Conservation (phyloP, 1,140 invertebrate genomes). For the Paracyclopina nana region DNA sequence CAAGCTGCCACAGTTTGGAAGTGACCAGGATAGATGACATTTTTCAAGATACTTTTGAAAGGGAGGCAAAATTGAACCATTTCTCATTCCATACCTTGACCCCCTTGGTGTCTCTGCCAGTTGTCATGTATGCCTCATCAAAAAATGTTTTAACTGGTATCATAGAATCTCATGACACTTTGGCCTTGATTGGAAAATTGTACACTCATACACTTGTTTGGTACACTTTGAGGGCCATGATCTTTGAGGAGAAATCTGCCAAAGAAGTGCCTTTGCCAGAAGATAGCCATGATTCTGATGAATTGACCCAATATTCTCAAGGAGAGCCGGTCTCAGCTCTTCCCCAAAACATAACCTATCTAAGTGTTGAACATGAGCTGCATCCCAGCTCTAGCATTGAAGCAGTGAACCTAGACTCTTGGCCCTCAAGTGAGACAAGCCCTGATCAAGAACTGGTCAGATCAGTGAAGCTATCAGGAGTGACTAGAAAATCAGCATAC, state of each 20-base stretch:
- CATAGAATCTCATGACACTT: constrained; percentile 28
- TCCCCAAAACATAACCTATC: too few species aligned
- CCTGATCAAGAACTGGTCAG: too few species aligned
- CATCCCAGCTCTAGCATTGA: constrained; percentile 8
- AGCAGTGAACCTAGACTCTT: constrained; percentile 2
- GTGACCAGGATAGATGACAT: constrained; percentile 31
- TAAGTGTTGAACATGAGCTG: too few species aligned
- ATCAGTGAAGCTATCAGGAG: too few species aligned
- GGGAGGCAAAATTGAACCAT: constrained; percentile 17
- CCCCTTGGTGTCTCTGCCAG: constrained; percentile 19
- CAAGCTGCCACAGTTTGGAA: constrained; percentile 33
- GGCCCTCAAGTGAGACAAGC: too few species aligned
- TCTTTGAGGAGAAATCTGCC: too few species aligned
- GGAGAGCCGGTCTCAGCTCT: too few species aligned
- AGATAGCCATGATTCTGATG: background rate
- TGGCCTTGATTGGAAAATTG: constrained; percentile 24
- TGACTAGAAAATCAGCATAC: too few species aligned
- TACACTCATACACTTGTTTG: constrained; percentile 29
- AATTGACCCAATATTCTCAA: too few species aligned
- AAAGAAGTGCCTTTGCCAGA: background rate
- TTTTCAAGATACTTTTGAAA: constrained; percentile 27
- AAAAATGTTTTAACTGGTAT: constrained; percentile 31
- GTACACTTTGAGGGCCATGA: constrained; percentile 29
- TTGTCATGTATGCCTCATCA: constrained; percentile 28
- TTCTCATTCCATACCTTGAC: constrained; percentile 21